Conservation (phyloP, 2,113 vertebrate genomes). For the Scopus umbretta region DNA sequence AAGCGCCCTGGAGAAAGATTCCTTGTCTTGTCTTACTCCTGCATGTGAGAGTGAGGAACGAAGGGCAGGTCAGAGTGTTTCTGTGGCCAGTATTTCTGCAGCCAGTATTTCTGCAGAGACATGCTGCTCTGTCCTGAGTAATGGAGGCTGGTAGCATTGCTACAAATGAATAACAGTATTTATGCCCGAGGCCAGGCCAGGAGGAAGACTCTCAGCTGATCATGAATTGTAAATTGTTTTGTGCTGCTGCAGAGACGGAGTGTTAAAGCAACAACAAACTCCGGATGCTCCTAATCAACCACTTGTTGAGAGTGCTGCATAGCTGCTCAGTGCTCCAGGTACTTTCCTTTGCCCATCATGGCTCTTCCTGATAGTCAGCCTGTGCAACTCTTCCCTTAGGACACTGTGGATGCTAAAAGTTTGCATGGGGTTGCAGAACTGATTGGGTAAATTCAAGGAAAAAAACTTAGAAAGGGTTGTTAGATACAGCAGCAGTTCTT, state of each 20-base stretch:
- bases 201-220: not conserved
- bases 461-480: not conserved
- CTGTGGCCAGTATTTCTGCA: not conserved
- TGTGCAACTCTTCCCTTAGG: not conserved
- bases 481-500: not conserved
- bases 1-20: not conserved
- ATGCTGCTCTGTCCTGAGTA: not conserved
- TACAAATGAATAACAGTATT: not conserved
- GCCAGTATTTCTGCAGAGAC: not conserved
- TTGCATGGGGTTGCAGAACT: not conserved
- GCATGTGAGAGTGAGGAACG: not conserved
- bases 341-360: not conserved
- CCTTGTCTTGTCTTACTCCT: not conserved
- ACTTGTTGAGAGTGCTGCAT: not conserved
- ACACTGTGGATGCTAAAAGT: not conserved
- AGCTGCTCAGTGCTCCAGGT: not conserved
- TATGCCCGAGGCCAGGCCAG: not conserved
- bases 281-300: not conserved
- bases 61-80: not conserved
- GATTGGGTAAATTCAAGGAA: not conserved
- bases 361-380: not conserved
- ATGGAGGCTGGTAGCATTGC: not conserved
- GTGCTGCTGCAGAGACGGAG: not conserved
- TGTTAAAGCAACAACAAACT: not conserved
- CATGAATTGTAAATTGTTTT: not conserved